phyloP scores from a whole-genome alignment of 1,140 invertebrate genomes.

The Frieseomelitta varia region DNA sequence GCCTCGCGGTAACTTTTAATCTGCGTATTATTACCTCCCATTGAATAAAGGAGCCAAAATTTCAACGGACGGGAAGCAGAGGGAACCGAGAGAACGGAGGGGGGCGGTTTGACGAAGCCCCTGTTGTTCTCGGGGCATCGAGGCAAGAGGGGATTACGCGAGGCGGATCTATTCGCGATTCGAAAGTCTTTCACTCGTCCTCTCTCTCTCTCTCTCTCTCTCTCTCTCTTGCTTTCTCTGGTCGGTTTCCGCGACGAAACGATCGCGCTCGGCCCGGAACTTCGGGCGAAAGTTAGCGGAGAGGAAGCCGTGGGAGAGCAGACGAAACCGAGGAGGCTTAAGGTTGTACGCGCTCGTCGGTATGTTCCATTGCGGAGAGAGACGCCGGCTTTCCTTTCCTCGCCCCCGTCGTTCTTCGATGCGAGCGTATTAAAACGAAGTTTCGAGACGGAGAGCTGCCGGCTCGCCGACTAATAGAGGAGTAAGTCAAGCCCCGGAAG shows the following conservation, averaged over 20 bases:
- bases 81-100: neutral
- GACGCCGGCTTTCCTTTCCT: constrained; percentile 32
- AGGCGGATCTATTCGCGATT: constrained; percentile 31
- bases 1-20: constrained; percentile 29
- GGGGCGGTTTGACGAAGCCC: constrained; percentile 5
- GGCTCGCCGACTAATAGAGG: constrained; percentile 64
- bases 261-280: constrained; percentile 35
- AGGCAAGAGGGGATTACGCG: constrained; percentile 39
- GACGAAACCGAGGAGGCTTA: constrained; percentile 48
- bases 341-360: constrained; percentile 25
- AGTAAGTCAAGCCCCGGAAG: constrained; percentile 70
- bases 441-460: constrained; percentile 57
- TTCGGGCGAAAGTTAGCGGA: constrained; percentile 45
- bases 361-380: constrained; percentile 7
- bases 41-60: constrained; percentile 25
- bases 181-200: constrained; percentile 31
- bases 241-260: constrained; percentile 37
- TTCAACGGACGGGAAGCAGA: constrained; percentile 4
- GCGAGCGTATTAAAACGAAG: constrained; percentile 71
- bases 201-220: too few relatives aligned
- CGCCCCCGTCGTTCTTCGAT: constrained; percentile 48
- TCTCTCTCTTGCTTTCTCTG: neutral
- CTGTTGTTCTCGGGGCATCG: constrained; percentile 27
- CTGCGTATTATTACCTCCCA: constrained; percentile 24
- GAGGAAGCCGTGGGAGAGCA: constrained; percentile 56